Evolutionary conservation across 92 coral and sea anemone genomes (phyloP).

Genomic region (Umimayanthus chanpuru): DNA sequence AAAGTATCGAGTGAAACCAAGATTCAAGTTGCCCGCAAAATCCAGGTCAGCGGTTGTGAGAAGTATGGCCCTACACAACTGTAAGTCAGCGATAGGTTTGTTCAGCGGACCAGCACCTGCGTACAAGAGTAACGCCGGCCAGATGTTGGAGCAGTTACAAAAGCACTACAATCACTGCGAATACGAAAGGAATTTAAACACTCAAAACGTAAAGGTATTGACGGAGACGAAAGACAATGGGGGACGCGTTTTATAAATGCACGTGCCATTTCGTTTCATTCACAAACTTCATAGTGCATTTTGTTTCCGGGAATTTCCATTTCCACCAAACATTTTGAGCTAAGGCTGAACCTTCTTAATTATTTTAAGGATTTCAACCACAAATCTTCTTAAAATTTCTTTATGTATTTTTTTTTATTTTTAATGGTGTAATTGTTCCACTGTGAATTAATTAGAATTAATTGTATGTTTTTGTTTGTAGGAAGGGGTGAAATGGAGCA

Average conservation of each 20-base stretch:
- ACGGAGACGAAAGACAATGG: background rate
- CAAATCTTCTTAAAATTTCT: no score
- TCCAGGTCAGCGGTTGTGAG: slow-evolving; percentile 6
- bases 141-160: slow-evolving; percentile 13
- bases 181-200: slow-evolving; percentile 24
- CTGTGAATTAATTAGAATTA: no score
- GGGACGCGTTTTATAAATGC: background rate
- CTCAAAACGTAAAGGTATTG: slow-evolving; percentile 19
- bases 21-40: background rate
- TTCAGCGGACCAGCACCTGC: background rate
- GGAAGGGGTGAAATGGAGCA: no score
- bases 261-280: background rate
- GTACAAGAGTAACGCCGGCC: background rate
- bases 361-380: no score
- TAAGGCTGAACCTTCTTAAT: no score
- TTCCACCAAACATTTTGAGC: no score
- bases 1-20: background rate
- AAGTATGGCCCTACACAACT: background rate
- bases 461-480: no score
- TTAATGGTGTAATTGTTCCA: no score
- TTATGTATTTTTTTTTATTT: no score
- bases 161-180: slow-evolving; percentile 6
- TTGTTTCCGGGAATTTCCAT: no score
- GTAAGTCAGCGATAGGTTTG: slow-evolving; percentile 1
- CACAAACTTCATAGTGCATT: background rate